Evolutionary conservation across 1,140 invertebrate species (phyloP).

Genomic region (Parasteatoda tepidariorum): DNA sequence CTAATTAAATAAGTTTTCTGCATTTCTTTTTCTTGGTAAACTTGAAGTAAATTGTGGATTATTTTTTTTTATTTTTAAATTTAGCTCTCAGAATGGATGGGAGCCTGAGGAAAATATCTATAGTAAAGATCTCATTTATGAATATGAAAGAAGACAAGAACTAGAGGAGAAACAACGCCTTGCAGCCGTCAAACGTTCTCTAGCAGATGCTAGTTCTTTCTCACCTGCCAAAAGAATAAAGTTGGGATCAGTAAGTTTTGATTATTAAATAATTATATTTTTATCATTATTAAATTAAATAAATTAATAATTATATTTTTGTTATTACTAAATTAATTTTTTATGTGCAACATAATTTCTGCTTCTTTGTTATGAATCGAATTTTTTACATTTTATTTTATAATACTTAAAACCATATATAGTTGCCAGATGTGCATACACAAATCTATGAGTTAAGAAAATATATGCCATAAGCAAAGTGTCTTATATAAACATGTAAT

Average conservation of each 20-base stretch:
- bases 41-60: background rate
- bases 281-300: background rate
- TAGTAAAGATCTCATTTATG: slow-evolving; percentile 59
- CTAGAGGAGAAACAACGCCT: slow-evolving; percentile 38
- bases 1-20: background rate
- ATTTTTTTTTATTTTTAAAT: background rate
- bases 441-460: too few relatives aligned
- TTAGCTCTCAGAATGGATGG: slow-evolving; percentile 74
- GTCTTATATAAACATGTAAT: too few relatives aligned
- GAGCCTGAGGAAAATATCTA: slow-evolving; percentile 85
- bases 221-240: slow-evolving; percentile 42
- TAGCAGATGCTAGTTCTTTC: background rate
- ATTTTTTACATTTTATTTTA: too few relatives aligned
- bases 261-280: background rate
- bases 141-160: slow-evolving; percentile 54
- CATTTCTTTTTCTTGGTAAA: slow-evolving; percentile 1
- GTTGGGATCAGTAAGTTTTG: slow-evolving; percentile 20
- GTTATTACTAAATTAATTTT: too few relatives aligned
- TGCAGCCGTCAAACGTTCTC: slow-evolving; percentile 37
- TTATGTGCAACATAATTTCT: too few relatives aligned
- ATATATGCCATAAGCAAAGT: too few relatives aligned
- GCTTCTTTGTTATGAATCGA: too few relatives aligned
- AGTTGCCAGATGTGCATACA: too few relatives aligned
- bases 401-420: too few relatives aligned
- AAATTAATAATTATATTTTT: background rate